Evolutionary conservation across 2,888 invertebrate species (phyloP).

Genomic region (Agrotis puta): DNA sequence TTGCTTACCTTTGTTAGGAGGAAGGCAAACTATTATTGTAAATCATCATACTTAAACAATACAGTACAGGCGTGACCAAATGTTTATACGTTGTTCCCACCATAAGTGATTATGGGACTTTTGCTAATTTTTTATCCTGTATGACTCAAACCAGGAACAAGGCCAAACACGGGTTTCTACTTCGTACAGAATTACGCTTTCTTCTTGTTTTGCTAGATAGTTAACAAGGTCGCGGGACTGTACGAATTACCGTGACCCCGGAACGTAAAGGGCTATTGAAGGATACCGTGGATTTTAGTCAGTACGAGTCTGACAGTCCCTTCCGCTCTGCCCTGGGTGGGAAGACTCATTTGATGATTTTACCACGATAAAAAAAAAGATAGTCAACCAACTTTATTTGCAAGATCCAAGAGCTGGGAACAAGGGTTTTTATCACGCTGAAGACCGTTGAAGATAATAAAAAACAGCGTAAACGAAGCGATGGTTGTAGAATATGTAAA

Average conservation of each 20-base stretch:
- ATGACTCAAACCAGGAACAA: background rate
- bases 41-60: too few relatives aligned
- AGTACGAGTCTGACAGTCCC: too few relatives aligned
- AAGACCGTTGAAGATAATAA: background rate
- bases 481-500: background rate
- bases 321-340: too few relatives aligned
- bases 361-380: too few relatives aligned
- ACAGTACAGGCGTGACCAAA: conserved; percentile 9
- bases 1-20: conserved; percentile 27
- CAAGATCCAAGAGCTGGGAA: background rate
- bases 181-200: background rate
- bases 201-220: background rate
- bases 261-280: too few relatives aligned
- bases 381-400: background rate
- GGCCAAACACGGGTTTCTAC: background rate
- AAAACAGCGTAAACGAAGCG: background rate
- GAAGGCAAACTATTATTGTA: conserved; percentile 12
- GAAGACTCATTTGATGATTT: too few relatives aligned
- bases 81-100: conserved; percentile 14
- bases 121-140: background rate
- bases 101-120: background rate
- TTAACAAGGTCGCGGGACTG: too few relatives aligned
- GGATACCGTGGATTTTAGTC: too few relatives aligned
- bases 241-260: too few relatives aligned
- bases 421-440: background rate